Conservation (phyloP, 2,797 vertebrate species). For the Lagodon rhomboides region DNA sequence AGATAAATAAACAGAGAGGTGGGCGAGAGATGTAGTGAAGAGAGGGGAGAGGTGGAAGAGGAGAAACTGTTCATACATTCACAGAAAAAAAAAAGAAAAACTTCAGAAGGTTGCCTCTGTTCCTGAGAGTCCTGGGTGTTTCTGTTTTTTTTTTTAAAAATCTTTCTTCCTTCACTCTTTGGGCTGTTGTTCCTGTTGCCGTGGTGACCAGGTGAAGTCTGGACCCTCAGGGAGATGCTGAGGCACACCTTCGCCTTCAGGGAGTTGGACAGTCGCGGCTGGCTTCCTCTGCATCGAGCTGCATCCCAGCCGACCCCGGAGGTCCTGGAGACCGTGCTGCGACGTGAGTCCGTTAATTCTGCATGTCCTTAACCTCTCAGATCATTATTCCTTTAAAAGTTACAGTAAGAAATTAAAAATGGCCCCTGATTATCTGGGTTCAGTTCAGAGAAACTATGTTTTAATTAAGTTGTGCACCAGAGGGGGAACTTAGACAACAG, state of each 20-base stretch:
- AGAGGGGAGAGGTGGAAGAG: not conserved
- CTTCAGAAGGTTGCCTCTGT: not conserved
- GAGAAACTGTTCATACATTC: not conserved
- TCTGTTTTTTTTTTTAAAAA: not conserved
- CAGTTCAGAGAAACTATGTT: too few species aligned
- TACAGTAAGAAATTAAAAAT: not conserved
- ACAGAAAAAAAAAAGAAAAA: not conserved
- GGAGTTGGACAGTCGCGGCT: slow-evolving; percentile 88
- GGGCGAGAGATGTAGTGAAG: not conserved
- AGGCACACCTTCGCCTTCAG: slow-evolving; percentile 85
- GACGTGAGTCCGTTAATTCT: slow-evolving; percentile 72
- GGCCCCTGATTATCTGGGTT: too few species aligned
- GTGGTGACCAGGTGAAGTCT: slow-evolving; percentile 83
- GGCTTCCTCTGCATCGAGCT: slow-evolving; percentile 90
- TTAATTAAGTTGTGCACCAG: not conserved
- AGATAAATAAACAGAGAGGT: slow-evolving; percentile 28
- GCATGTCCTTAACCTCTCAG: not conserved
- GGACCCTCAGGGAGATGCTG: slow-evolving; percentile 86
- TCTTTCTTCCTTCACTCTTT: not conserved
- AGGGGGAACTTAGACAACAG: not conserved
- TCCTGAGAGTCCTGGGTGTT: not conserved
- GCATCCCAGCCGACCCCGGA: slow-evolving; percentile 84
- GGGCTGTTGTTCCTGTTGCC: not conserved
- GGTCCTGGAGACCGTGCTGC: slow-evolving; percentile 88
- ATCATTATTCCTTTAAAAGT: not conserved